Percentiles rank a stretch among this genome's conserved stretches.
Conservation (phyloP, 2,113 vertebrate genomes). For the Thunnus thynnus region DNA sequence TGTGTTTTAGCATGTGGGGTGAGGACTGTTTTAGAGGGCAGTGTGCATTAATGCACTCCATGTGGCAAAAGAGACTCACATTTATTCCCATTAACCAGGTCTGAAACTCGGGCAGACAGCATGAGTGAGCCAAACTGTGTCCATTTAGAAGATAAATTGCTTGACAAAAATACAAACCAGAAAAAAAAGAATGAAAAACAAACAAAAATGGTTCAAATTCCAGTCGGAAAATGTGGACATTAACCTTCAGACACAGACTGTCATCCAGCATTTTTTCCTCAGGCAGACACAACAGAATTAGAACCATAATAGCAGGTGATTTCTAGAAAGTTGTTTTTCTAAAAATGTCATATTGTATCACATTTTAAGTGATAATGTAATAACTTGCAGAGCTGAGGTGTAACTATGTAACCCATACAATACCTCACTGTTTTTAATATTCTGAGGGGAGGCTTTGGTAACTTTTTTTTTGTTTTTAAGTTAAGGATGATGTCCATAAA, state of each 20-base stretch:
- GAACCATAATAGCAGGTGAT: background rate
- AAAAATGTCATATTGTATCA: background rate
- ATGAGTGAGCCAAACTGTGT: background rate
- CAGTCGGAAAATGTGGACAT: conserved; percentile 15
- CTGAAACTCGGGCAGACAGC: conserved; percentile 22
- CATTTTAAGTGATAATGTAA: background rate
- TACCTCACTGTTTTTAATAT: background rate
- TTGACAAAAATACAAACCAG: conserved; percentile 8
- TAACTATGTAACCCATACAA: background rate
- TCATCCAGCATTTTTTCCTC: background rate
- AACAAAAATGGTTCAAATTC: conserved; percentile 21
- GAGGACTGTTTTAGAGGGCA: conserved; percentile 2
- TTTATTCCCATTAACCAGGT: conserved; percentile 21
- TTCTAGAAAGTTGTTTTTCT: background rate
- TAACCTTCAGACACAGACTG: conserved; percentile 14
- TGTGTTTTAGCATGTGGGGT: conserved; percentile 15
- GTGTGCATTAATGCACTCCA: background rate
- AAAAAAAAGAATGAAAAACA: background rate
- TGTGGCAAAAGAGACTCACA: background rate
- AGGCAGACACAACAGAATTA: conserved; percentile 2
- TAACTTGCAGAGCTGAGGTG: background rate
- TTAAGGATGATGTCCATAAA: background rate
- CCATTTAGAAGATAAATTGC: conserved; percentile 34
- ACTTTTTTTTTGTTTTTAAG: background rate
- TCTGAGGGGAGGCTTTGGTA: background rate